Percentiles rank a stretch among this genome's conserved stretches.
Conservation (phyloP, 2,113 vertebrate species). For the Pogona vitticeps region DNA sequence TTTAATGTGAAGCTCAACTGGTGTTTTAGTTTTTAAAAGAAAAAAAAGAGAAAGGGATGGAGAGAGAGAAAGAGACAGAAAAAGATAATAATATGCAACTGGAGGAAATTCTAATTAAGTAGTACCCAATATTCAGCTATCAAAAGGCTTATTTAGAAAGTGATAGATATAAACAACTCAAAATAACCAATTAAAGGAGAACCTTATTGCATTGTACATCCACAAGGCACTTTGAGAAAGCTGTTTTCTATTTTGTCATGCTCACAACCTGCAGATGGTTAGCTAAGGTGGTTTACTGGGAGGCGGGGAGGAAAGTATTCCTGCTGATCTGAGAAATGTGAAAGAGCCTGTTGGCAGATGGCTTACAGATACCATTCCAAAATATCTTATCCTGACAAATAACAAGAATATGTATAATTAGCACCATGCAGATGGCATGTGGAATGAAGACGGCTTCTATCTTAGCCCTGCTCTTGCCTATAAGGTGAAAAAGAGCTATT, state of each 20-base stretch:
- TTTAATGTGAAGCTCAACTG: constrained; percentile 34
- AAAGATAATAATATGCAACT: constrained; percentile 33
- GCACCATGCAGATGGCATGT: constrained; percentile 70
- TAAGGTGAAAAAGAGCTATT: constrained; percentile 49
- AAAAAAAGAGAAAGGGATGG: background rate
- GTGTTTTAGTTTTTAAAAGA: constrained; percentile 44
- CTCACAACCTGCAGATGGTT: constrained; percentile 42
- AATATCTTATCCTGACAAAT: constrained; percentile 77
- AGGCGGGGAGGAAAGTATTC: constrained; percentile 32
- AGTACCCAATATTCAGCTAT: constrained; percentile 8
- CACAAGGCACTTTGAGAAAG: constrained; percentile 61
- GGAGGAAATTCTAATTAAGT: constrained; percentile 27
- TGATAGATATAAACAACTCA: constrained; percentile 57
- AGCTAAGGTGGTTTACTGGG: constrained; percentile 36
- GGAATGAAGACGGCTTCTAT: constrained; percentile 63
- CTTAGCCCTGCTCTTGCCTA: constrained; percentile 48
- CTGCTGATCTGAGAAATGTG: constrained; percentile 69
- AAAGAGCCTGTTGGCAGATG: constrained; percentile 75
- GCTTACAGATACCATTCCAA: constrained; percentile 75
- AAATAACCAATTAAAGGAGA: constrained; percentile 48
- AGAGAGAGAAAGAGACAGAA: background rate
- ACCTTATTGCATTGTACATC: constrained; percentile 36
- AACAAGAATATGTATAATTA: constrained; percentile 74
- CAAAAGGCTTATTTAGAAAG: constrained; percentile 36
- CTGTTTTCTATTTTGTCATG: constrained; percentile 40